Evolutionary conservation across 1,140 invertebrate species (phyloP).

Genomic region (Heterodera carotae): DNA sequence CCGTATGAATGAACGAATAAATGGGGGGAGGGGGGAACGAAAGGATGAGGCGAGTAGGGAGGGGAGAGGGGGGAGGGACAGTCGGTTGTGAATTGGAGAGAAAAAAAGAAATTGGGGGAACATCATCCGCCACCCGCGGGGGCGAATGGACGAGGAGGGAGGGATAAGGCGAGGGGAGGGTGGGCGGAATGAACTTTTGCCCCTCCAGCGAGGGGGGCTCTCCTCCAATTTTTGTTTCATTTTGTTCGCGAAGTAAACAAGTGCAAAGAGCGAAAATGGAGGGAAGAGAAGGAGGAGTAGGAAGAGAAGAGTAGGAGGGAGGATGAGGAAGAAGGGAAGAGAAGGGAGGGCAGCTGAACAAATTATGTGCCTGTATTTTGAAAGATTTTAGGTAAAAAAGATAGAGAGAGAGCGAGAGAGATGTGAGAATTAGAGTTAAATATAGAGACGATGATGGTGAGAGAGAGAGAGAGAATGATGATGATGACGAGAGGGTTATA

Average conservation of each 20-base stretch:
- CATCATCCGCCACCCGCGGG: too few relatives aligned
- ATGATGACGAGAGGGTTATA: too few relatives aligned
- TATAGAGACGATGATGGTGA: too few relatives aligned
- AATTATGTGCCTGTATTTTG: not conserved
- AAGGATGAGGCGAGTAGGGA: not conserved
- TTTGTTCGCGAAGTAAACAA: not conserved
- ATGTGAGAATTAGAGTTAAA: too few relatives aligned
- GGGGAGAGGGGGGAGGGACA: not conserved
- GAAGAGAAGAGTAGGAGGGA: constrained; percentile 12
- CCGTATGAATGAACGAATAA: constrained; percentile 3
- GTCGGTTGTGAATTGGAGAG: not conserved
- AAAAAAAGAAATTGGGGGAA: constrained; percentile 2
- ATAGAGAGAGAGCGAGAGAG: too few relatives aligned
- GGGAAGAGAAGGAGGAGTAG: not conserved
- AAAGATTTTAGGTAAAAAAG: too few relatives aligned
- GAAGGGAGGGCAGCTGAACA: not conserved
- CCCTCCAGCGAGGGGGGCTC: not conserved
- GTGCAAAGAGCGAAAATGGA: constrained; percentile 1
- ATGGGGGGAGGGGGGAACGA: not conserved
- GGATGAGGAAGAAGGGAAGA: not conserved
- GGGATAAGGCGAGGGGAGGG: not conserved
- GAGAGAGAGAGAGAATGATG: too few relatives aligned
- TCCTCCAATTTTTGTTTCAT: constrained; percentile 7
- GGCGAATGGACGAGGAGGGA: not conserved
- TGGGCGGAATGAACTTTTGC: not conserved